Evolutionary conservation across 2,888 invertebrate species (phyloP).

Genomic region (Cheilosia grossa): DNA sequence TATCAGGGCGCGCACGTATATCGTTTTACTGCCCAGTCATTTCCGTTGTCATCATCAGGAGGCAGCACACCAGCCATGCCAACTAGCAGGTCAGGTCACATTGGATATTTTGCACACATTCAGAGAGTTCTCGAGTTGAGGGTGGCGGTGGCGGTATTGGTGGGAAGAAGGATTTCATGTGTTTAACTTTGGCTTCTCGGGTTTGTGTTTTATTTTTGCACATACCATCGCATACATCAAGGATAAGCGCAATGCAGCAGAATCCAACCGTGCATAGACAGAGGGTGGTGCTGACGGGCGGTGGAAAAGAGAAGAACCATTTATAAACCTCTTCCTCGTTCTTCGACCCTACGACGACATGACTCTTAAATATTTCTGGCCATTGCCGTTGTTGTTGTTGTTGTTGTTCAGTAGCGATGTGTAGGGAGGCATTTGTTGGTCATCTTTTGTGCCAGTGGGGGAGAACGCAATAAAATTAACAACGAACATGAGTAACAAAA

Average conservation of each 20-base stretch:
- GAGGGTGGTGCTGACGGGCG: conserved; percentile 17
- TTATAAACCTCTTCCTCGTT: conserved; percentile 53
- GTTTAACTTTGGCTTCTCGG: conserved; percentile 72
- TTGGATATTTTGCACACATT: conserved; percentile 41
- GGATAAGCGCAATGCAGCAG: conserved; percentile 84
- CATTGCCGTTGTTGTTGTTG: background rate
- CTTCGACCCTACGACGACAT: conserved; percentile 58
- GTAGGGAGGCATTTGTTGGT: conserved; percentile 40
- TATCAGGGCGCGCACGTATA: conserved; percentile 55
- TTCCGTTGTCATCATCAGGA: conserved; percentile 72
- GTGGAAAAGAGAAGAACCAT: conserved; percentile 43
- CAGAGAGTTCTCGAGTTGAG: conserved; percentile 19
- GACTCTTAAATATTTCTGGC: conserved; percentile 47
- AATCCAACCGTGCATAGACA: conserved; percentile 81
- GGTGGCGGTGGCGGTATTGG: conserved; percentile 43
- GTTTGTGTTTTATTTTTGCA: conserved; percentile 73
- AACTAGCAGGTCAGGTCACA: conserved; percentile 71
- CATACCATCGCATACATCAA: conserved; percentile 83
- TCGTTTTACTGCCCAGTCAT: conserved; percentile 73
- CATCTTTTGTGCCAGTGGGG: conserved; percentile 71
- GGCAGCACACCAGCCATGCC: conserved; percentile 25
- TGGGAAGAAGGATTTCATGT: conserved; percentile 67
- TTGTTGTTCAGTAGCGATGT: conserved; percentile 21
- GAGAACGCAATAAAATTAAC: conserved; percentile 75
- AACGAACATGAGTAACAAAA: conserved; percentile 74